Base-by-base conservation (phyloP, 1,140 invertebrate genomes). In the Ceratitis capitata region DNA sequence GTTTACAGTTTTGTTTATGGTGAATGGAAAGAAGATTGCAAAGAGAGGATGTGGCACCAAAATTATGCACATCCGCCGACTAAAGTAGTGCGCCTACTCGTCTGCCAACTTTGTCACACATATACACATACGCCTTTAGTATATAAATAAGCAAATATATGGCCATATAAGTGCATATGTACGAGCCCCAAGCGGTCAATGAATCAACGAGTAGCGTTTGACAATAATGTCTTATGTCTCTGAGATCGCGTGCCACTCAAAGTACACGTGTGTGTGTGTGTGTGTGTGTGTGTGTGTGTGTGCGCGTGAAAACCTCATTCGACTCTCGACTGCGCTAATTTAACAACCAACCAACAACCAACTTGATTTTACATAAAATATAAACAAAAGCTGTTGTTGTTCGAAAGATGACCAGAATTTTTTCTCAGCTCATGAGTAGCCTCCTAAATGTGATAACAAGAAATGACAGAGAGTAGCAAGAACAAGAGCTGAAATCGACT, bases 1-100 rank as follows among this genome's bases (percentile, higher is more conserved):
- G n/a, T n/a, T n/a, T n/a, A n/a, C n/a, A n/a, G n/a, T n/a, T n/a
- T n/a, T n/a, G n/a, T n/a, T n/a, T n/a, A n/a, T n/a, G n/a, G n/a
- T n/a, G n/a, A n/a, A 12, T 64, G 58, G 19, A 29, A 64, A 23
- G 10, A 1, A 6, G 58, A 16, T 32, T 10, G 0, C 29, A 29
- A 6, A 78, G n/a, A 3, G 39, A n/a, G n/a, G n/a, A 78, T 23
- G 69, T 45, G n/a, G 69, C 6, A 2, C n/a, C 45, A 26, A 78
- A 78, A 78, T 42, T 78, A 26, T 78, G 69, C 69, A 78, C 69
- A 78, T 78, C 69, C 69, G 69, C 35, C 69, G n/a, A 35, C 42
- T n/a, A 78, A 35, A 14, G 32, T 3, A 26, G 39, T 39, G 69
- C 69, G 69, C 69, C 69, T 78, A 78, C 69, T 35, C 42, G 42